Percentiles rank a stretch among this genome's conserved stretches.
Evolutionary conservation across 1,140 invertebrate genomes (phyloP).

Genomic region (Drosophila orosa): DNA sequence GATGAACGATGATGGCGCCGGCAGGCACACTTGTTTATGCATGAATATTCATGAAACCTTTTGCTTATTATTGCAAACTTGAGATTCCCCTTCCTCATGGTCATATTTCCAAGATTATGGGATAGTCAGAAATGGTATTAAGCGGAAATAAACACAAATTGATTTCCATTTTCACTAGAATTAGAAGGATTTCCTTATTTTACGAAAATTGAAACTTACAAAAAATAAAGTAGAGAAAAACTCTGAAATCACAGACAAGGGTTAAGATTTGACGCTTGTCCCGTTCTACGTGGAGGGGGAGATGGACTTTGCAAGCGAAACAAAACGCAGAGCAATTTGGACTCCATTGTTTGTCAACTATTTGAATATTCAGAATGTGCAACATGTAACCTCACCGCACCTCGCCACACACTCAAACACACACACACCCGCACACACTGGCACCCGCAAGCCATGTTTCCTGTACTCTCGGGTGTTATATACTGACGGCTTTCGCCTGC

Average conservation of each 20-base stretch:
- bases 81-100: not conserved
- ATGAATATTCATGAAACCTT: slow-evolving; percentile 5
- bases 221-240: too few relatives aligned
- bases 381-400: slow-evolving; percentile 14
- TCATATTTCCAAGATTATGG: not conserved
- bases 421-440: not conserved
- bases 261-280: not conserved
- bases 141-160: not conserved
- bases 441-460: slow-evolving; percentile 4
- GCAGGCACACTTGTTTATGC: not conserved
- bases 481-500: slow-evolving; percentile 19
- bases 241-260: not conserved
- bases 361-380: slow-evolving; percentile 23
- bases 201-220: too few relatives aligned
- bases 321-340: slow-evolving; percentile 7
- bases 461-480: slow-evolving; percentile 6
- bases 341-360: slow-evolving; percentile 16
- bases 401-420: not conserved
- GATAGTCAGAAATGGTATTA: not conserved
- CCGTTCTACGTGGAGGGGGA: not conserved
- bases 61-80: too few relatives aligned
- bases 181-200: not conserved
- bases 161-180: not conserved
- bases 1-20: not conserved
- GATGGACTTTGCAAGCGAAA: slow-evolving; percentile 8